Evolutionary conservation across 2,113 vertebrate genomes (phyloP).

Genomic region (Urocitellus parryii): DNA sequence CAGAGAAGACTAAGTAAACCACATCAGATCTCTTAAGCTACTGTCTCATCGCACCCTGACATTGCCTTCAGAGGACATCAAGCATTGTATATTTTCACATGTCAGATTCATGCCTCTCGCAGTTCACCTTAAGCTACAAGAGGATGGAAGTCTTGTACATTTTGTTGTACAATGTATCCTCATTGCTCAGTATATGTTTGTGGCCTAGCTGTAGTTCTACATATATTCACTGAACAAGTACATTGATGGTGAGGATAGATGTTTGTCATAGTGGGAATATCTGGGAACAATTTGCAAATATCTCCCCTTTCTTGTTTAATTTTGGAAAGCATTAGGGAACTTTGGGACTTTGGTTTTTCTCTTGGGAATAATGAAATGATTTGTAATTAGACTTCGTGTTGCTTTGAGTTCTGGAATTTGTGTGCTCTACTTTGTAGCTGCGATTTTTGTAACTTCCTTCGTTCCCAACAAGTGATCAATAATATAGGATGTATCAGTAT

Average conservation of each 20-base stretch:
- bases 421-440: neutral
- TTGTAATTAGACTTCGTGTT: neutral
- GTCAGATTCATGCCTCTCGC: neutral
- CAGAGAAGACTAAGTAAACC: neutral
- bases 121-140: neutral
- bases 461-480: neutral
- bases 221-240: neutral
- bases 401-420: neutral
- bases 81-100: neutral
- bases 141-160: neutral
- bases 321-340: conserved; percentile 1
- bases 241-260: neutral
- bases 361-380: neutral
- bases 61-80: neutral
- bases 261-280: neutral
- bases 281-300: neutral
- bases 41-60: neutral
- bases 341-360: neutral
- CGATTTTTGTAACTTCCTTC: neutral
- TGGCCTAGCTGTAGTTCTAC: neutral
- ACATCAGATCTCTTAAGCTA: neutral
- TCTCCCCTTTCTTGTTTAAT: neutral
- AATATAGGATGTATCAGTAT: neutral
- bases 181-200: neutral
- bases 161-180: neutral